Conservation (phyloP, 2,797 vertebrate species). For the Eulemur albifrons region DNA sequence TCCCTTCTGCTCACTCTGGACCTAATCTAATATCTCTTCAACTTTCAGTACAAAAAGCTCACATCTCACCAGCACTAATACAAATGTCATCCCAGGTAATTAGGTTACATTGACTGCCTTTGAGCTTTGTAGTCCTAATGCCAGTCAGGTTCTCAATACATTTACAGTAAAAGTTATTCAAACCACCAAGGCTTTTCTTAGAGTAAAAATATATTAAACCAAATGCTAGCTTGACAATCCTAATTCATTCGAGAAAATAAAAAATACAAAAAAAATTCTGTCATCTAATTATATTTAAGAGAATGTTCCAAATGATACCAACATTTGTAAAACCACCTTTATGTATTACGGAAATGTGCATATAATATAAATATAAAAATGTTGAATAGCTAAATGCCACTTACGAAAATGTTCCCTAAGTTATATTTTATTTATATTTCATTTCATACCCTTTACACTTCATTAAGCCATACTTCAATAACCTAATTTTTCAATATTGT, state of each 20-base stretch:
- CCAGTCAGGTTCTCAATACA: not conserved
- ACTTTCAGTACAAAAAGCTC: not conserved
- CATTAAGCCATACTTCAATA: constrained; percentile 54
- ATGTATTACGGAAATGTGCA: constrained; percentile 8
- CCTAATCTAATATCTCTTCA: not conserved
- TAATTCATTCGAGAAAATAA: constrained; percentile 9
- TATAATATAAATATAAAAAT: constrained; percentile 23
- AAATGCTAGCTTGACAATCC: not conserved
- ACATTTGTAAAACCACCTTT: constrained; percentile 12
- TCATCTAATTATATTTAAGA: constrained; percentile 29
- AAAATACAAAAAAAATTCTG: not conserved
- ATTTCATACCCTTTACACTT: constrained; percentile 52
- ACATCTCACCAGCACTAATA: not conserved
- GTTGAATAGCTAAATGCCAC: not conserved
- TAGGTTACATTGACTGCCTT: not conserved
- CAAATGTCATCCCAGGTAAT: not conserved
- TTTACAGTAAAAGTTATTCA: not conserved
- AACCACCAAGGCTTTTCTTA: not conserved
- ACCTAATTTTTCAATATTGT: constrained; percentile 49
- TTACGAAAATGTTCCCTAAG: not conserved
- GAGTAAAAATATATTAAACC: not conserved
- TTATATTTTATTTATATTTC: constrained; percentile 53
- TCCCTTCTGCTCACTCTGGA: not conserved
- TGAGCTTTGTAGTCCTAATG: not conserved
- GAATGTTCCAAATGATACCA: constrained; percentile 8